Conservation (phyloP, 1,140 invertebrate genomes). For the Macrostomum lignano region DNA sequence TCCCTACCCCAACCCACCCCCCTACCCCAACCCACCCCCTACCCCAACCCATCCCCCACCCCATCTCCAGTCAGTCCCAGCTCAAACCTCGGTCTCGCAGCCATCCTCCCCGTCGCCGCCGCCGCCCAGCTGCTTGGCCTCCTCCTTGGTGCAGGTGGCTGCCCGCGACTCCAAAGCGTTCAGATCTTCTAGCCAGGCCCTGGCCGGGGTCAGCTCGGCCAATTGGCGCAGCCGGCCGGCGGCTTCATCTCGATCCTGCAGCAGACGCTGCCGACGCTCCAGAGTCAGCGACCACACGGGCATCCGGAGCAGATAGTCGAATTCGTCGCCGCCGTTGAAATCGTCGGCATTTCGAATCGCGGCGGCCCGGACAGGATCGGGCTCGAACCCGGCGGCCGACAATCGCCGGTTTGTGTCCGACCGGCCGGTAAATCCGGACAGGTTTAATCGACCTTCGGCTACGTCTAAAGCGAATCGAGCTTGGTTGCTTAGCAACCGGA, state of each 20-base stretch:
- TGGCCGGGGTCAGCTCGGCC: too few relatives aligned
- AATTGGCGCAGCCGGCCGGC: too few relatives aligned
- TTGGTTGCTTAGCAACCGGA: slow-evolving; percentile 49
- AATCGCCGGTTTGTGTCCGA: background rate
- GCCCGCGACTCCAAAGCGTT: too few relatives aligned
- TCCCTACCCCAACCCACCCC: too few relatives aligned
- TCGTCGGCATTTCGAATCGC: slow-evolving; percentile 15
- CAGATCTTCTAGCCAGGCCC: too few relatives aligned
- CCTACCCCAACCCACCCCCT: too few relatives aligned
- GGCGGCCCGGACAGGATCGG: slow-evolving; percentile 56
- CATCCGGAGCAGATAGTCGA: slow-evolving; percentile 28
- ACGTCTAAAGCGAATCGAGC: slow-evolving; percentile 78
- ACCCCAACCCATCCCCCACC: too few relatives aligned
- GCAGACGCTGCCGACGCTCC: slow-evolving; percentile 65
- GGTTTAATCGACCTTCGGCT: slow-evolving; percentile 55
- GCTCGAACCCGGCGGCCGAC: slow-evolving; percentile 40
- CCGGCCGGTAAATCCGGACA: background rate
- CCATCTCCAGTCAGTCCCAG: too few relatives aligned
- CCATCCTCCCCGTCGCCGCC: too few relatives aligned
- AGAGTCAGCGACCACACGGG: slow-evolving; percentile 59
- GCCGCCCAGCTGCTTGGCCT: too few relatives aligned
- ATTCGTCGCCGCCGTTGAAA: slow-evolving; percentile 15
- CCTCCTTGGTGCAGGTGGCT: too few relatives aligned
- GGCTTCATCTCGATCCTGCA: slow-evolving; percentile 59
- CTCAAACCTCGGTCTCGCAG: too few relatives aligned